Conservation (phyloP, 2,888 invertebrate species). For the Stenotaenia linearis region DNA sequence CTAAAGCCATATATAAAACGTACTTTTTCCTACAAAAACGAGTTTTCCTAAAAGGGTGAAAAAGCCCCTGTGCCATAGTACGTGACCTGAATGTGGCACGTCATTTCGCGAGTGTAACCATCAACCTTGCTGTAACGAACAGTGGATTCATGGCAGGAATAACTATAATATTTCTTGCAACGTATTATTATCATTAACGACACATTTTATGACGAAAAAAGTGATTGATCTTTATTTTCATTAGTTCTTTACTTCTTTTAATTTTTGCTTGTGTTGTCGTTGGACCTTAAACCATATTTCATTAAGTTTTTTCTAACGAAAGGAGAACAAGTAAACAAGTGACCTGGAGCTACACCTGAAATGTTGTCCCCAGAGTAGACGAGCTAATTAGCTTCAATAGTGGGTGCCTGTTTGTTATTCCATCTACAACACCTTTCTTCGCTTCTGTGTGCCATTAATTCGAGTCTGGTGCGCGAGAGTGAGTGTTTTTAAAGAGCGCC, state of each 20-base stretch:
- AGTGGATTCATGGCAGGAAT: background rate
- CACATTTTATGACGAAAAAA: background rate
- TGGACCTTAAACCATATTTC: background rate
- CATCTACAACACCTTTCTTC: background rate
- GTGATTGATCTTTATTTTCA: background rate
- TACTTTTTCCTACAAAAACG: background rate
- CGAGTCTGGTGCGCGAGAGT: background rate
- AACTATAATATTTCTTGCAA: background rate
- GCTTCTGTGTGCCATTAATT: slow-evolving; percentile 9
- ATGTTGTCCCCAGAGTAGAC: background rate
- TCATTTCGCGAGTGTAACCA: background rate
- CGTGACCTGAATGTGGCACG: background rate
- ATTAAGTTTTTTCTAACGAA: background rate
- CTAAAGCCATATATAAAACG: background rate
- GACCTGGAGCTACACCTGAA: background rate
- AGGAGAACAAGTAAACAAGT: background rate
- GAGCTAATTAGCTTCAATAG: background rate
- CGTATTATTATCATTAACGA: background rate
- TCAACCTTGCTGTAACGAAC: background rate
- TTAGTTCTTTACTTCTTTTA: background rate
- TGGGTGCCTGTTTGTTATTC: background rate
- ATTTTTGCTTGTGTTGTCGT: background rate
- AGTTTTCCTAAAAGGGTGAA: background rate
- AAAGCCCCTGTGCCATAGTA: background rate
- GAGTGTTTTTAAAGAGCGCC: background rate